Evolutionary conservation across 53 echinoderm and acorn worm genomes (phyloP), one percentile per base, ranked within the genome.

Genomic region (Pentamera pediparva): DNA sequence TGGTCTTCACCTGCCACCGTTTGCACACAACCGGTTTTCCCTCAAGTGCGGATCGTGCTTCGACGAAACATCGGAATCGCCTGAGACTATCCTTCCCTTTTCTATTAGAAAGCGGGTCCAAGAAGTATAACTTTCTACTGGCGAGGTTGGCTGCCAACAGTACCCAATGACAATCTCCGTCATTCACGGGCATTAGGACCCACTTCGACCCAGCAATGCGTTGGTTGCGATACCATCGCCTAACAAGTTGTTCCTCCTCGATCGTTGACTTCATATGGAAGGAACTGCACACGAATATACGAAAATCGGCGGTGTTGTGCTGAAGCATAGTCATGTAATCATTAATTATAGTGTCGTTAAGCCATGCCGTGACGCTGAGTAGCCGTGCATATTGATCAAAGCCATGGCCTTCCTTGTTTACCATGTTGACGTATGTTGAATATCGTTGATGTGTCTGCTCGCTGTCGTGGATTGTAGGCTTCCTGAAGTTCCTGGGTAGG

Each of bases 21-120:
- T 65, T 65, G 3, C 65, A 65, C 4, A 41, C 9, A 4, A 65
- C 24, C 12, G 65, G 65, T 38, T 65, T 65, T 9, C 65, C 65
- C 28, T 65, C 65, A 0, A 41, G 30, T 9, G 65, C 65, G 2
- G 65, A 65, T 17, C 65, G 37, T 7, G 20, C 26, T 40, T 65
- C 65, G 1, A 45, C 15, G 30, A 65, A 65, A 10, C 65, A 1
- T 17, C 9, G 1, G 43, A 65, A 65, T 3, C 11, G 6, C 3
- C 28, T 27, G 12, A 65, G 9, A 25, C 27, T 37, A 26, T 22
- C 40, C 4, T 28, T 39, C 9, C 10, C 10, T 6, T 9, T 65
- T 21, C 26, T 39, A 37, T 41, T 13, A 13, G 41, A 4, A 2
- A 45, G 11, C 4, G 65, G 65, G 27, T 65, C 65, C 13, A 65